Base-by-base conservation (phyloP, 2,888 invertebrate genomes). In the Hipparchia sbordonii region DNA sequence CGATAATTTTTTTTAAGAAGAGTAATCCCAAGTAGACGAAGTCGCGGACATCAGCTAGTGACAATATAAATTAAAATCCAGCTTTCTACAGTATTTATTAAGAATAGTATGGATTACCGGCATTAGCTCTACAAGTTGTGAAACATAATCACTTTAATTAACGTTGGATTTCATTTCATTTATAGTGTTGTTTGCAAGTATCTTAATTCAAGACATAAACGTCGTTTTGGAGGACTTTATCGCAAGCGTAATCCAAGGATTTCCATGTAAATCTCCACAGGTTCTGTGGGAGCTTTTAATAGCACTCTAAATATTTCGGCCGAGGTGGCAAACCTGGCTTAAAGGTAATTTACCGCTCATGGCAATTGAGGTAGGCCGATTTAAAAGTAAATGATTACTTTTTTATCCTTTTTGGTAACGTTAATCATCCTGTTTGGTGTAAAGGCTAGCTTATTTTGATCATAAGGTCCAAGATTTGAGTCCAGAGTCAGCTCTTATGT, bases 251-350 rank as follows among this genome's bases (percentile, higher is more conserved):
- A 87, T 84, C 84, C 82, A 78, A 77, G 82, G 83, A 84, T 84
- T 82, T 82, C 79, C 81, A 84, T 86, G 84, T 85, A 85, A 89
- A 88, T 87, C 87, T 84, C 82, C 76, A 81, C 81, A 84, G 83
- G 83, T 83, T 81, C 84, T 81, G 84, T 82, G 79, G 82, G 80
- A 81, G 87, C 85, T 87, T 88, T 87, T 89, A 89, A 89, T 89
- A 85, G 87, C 83, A 84, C 85, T 84, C 80, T 88, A 89, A 84
- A 89, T 88, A 85, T 84, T 84, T 74, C 74, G 78, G 82, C 82
- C 77, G 82, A 82, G 82, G 83, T 84, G 81, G 81, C 82, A 82
- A 80, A 79, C 80, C 81, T 81, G 81, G 82, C 84, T 83, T 84
- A 84, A 85, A 84, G 84, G 85, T 88, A 87, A 89, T 89, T 89